Evolutionary conservation across 2,888 invertebrate genomes (phyloP).

Genomic region (Oeneis ivallda): DNA sequence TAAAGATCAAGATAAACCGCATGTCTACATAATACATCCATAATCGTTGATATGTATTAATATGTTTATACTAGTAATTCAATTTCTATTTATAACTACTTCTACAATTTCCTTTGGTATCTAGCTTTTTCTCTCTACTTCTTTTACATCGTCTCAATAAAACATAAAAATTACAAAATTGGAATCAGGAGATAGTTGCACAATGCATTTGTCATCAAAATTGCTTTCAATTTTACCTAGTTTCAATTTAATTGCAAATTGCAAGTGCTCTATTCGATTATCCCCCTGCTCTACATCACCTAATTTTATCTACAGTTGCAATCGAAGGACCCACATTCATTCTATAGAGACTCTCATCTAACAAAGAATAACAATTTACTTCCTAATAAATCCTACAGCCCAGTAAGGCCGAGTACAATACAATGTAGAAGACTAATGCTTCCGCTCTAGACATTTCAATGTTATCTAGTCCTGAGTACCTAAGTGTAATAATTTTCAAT

Average conservation of each 20-base stretch:
- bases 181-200: neutral
- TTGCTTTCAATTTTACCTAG: neutral
- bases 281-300: neutral
- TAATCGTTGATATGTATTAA: neutral
- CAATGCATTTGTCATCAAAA: neutral
- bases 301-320: constrained; percentile 13
- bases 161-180: neutral
- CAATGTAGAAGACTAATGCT: constrained; percentile 16
- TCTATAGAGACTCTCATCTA: constrained; percentile 18
- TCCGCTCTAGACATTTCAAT: neutral
- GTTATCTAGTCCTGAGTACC: neutral
- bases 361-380: constrained; percentile 22
- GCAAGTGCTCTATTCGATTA: neutral
- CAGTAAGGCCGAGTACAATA: constrained; percentile 9
- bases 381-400: constrained; percentile 11
- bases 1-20: neutral
- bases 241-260: neutral
- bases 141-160: constrained; percentile 2
- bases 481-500: neutral
- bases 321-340: constrained; percentile 21
- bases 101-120: constrained; percentile 34
- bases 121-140: constrained; percentile 26
- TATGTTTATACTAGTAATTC: neutral
- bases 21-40: neutral
- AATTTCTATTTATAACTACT: constrained; percentile 7